Evolutionary conservation across 2,797 vertebrate genomes (phyloP), one percentile per base, ranked within the genome.

Genomic region (Heliangelus exortis): DNA sequence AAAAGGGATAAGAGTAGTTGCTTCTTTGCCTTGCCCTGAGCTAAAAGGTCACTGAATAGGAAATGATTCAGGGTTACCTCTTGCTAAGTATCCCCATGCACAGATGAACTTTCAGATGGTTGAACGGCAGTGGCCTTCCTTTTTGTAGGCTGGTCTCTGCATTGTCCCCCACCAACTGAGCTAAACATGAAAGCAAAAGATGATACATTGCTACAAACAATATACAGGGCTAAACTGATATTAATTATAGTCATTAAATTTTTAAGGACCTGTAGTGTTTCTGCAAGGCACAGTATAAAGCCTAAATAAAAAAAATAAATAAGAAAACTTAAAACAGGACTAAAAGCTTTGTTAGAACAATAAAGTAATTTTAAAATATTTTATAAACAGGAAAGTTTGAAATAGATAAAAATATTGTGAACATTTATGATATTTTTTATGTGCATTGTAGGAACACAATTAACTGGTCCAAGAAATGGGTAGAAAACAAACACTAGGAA

Each of bases 201-300:
- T 93, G 87, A 95, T 69, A 59, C 50, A 80, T 80, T 95, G 87
- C 61, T 87, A 65, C 31, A 89, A 95, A 91, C 16, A 67, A n/a
- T 58, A 86, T 71, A 43, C 75, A 68, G 81, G 85, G 39, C 91
- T 96, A 87, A 93, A 96, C 2, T 68, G 65, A 84, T 84, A 90
- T 2, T 81, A 73, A 93, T 94, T 48, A 61, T 34, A 71, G 73
- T 92, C 89, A 73, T 85, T 91, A 92, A n/a, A 90, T 91, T 86
- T 93, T 72, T 81, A 73, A 88, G 86, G 84, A 47, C 34, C 33
- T 81, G 36, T 26, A 72, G n/a, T 54, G 10, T 53, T 76, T 76
- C 76, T 47, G n/a, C 54, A 80, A 96, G 69, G 82, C 58, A 62
- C 4, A 51, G 9, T 43, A 41, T 43, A 47, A 89, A 82, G 51